phyloP scores from a whole-genome alignment of 23 tunicate genomes.

The Halocynthia aurantium region DNA sequence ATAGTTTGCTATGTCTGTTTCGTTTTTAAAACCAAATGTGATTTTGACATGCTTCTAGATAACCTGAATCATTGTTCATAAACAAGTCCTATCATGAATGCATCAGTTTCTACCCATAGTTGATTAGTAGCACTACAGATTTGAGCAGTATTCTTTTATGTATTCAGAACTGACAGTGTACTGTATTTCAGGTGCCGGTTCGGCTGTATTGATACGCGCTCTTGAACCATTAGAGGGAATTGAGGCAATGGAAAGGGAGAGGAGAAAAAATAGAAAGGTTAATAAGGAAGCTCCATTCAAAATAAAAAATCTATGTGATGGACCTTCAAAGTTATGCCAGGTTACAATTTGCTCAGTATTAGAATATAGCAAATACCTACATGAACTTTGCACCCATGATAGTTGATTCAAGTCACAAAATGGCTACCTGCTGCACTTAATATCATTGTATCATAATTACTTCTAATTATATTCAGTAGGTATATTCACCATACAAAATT shows the following conservation, averaged over 20 bases:
- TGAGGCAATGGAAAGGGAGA: slow-evolving; percentile 15
- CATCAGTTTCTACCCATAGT: too few species aligned
- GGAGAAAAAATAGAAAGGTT: slow-evolving; percentile 11
- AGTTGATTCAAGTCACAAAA: background rate
- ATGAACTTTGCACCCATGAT: too few species aligned
- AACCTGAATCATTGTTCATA: background rate
- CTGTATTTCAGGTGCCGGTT: slow-evolving; percentile 31
- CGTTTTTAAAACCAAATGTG: too few species aligned
- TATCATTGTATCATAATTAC: too few species aligned
- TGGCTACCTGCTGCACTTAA: background rate
- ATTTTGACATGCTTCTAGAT: background rate
- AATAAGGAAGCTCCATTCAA: background rate
- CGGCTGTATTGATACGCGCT: slow-evolving; percentile 49
- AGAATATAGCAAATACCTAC: too few species aligned
- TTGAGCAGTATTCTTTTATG: too few species aligned
- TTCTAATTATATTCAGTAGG: too few species aligned
- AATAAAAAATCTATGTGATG: slow-evolving; percentile 26
- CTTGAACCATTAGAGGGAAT: slow-evolving; percentile 39
- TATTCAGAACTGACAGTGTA: background rate
- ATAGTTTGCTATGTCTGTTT: too few species aligned
- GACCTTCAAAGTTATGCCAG: slow-evolving; percentile 68
- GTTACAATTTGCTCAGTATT: background rate
- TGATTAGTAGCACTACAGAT: too few species aligned
- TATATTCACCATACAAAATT: too few species aligned
- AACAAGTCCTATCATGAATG: background rate